Evolutionary conservation across 2,797 vertebrate genomes (phyloP).

Genomic region (Siniperca undulata): DNA sequence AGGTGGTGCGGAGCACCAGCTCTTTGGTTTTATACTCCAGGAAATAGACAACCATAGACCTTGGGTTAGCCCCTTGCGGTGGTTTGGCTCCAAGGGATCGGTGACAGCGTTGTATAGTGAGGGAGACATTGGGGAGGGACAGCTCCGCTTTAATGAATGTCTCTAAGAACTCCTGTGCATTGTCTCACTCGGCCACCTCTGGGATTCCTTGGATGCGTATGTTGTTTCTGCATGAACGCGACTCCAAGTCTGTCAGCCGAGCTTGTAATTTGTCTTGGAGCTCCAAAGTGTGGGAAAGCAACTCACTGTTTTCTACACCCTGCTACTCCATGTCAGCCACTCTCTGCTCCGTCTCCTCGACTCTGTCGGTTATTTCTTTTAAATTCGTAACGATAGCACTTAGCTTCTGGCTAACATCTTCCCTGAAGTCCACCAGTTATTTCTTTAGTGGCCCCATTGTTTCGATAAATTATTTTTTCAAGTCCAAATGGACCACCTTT

Average conservation of each 20-base stretch:
- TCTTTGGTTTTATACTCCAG: conserved; percentile 11
- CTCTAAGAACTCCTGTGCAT: not conserved
- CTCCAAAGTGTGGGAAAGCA: not conserved
- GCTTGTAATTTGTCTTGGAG: not conserved
- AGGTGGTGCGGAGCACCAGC: not conserved
- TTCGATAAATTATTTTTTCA: not conserved
- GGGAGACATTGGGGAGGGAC: no score
- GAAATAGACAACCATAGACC: not conserved
- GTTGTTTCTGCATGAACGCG: not conserved
- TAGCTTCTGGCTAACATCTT: not conserved
- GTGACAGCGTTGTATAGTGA: no score
- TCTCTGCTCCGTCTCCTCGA: not conserved
- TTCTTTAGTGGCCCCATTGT: not conserved
- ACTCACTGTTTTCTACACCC: not conserved
- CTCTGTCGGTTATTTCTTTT: not conserved
- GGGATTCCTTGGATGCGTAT: not conserved
- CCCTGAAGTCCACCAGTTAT: not conserved
- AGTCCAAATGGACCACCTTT: not conserved
- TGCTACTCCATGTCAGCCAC: conserved; percentile 3
- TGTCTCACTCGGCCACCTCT: not conserved
- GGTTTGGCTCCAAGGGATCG: no score
- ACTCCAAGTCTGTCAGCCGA: not conserved
- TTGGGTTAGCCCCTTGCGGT: no score
- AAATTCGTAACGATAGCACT: not conserved
- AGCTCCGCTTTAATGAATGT: not conserved